These are phyloP conservation scores for Leucoraja ocellata DNA, from an alignment of 2,797 vertebrate genomes.

Conservation along the genomic window DNA sequence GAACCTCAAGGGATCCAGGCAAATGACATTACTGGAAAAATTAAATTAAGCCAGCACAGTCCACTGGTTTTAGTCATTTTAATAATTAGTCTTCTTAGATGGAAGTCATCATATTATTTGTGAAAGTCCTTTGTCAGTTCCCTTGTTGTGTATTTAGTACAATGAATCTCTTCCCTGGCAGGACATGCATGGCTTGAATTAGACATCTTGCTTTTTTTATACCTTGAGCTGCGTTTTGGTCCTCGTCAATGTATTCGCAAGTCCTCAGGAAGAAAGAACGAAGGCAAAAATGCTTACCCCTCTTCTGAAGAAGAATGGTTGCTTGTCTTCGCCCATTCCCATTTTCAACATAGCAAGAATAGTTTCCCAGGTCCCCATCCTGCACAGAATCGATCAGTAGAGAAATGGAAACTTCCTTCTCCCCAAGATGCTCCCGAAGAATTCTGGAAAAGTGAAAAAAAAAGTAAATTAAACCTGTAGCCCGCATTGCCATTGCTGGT, in stretches of 20 bases:
- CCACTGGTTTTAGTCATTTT: conserved; percentile 17
- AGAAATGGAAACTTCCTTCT: conserved; percentile 93
- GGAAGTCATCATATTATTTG: background rate
- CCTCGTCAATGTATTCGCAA: too few relatives aligned
- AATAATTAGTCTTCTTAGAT: background rate
- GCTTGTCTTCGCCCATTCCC: conserved; percentile 86
- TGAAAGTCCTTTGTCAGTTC: background rate
- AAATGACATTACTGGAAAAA: background rate
- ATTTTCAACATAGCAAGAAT: conserved; percentile 95
- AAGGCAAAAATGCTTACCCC: conserved; percentile 62
- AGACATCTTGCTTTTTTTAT: too few relatives aligned
- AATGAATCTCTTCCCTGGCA: background rate
- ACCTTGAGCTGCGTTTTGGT: too few relatives aligned
- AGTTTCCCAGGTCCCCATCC: conserved; percentile 91
- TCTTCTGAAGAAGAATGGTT: conserved; percentile 83
- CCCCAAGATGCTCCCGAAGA: conserved; percentile 88
- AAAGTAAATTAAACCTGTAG: conserved; percentile 39
- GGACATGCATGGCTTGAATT: background rate
- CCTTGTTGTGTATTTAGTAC: background rate
- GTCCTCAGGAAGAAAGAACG: background rate
- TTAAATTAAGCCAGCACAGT: background rate
- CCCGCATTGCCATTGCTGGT: background rate
- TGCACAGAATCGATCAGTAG: conserved; percentile 87
- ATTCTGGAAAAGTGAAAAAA: conserved; percentile 64
- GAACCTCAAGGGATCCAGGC: background rate